Evolutionary conservation across 2,797 vertebrate species (phyloP).

Genomic region (Taeniopygia guttata): DNA sequence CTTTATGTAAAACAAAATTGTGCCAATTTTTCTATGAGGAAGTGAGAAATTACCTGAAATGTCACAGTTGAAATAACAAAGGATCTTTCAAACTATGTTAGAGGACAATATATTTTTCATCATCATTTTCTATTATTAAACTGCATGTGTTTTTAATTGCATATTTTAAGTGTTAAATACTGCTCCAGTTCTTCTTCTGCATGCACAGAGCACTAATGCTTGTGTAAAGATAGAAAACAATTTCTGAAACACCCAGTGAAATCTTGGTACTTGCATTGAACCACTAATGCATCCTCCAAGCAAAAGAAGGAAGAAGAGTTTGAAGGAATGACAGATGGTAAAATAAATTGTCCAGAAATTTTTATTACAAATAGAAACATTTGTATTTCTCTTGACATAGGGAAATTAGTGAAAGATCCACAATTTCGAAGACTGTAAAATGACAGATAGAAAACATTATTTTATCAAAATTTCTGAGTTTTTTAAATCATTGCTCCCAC

Average conservation of each 20-base stretch:
- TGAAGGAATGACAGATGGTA: background rate
- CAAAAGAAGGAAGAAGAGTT: background rate
- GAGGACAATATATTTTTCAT: background rate
- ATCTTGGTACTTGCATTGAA: background rate
- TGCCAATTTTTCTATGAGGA: background rate
- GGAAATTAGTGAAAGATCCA: background rate
- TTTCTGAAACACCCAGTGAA: background rate
- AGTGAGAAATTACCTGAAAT: background rate
- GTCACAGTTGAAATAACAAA: background rate
- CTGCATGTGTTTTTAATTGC: background rate
- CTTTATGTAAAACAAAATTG: background rate
- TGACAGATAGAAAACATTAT: background rate
- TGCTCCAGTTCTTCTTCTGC: background rate
- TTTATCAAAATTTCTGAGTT: background rate
- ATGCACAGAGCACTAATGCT: background rate
- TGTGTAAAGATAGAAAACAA: background rate
- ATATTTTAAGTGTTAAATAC: background rate
- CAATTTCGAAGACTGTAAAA: background rate
- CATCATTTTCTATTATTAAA: background rate
- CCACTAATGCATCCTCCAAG: background rate
- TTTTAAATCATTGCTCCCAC: background rate
- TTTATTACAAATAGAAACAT: background rate
- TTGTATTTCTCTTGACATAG: background rate
- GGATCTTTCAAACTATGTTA: background rate
- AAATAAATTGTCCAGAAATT: background rate